phyloP scores from a whole-genome alignment of 2,113 vertebrate genomes.

The Lichenostomus cassidix region DNA sequence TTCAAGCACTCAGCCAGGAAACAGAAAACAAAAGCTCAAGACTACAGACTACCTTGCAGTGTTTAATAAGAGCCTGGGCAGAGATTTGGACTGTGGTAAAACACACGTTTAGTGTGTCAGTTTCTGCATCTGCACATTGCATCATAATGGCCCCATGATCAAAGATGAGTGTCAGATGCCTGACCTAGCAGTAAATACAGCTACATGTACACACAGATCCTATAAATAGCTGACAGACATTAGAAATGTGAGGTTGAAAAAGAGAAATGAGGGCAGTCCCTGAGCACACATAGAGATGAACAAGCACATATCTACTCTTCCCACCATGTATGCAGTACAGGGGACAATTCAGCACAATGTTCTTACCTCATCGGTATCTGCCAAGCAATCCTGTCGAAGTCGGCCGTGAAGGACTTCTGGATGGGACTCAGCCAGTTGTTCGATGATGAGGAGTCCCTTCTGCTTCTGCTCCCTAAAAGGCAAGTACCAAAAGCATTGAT shows the following conservation, averaged over 20 bases:
- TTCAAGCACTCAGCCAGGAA: neutral
- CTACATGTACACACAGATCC: neutral
- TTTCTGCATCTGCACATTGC: neutral
- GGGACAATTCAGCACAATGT: neutral
- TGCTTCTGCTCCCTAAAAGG: conserved; percentile 69
- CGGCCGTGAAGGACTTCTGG: conserved; percentile 51
- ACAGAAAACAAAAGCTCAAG: neutral
- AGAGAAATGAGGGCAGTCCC: neutral
- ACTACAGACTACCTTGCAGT: neutral
- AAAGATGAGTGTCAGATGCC: neutral
- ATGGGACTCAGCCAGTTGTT: conserved; percentile 64
- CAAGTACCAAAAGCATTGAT: neutral
- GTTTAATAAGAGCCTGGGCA: neutral
- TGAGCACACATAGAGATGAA: neutral
- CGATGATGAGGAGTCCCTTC: conserved; percentile 65
- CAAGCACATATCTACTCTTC: neutral
- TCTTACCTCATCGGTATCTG: conserved; percentile 72
- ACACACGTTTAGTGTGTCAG: neutral
- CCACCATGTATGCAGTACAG: rapidly evolving
- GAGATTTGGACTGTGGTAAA: neutral
- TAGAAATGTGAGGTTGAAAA: neutral
- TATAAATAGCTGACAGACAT: neutral
- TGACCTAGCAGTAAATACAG: neutral
- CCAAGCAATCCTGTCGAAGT: conserved; percentile 63
- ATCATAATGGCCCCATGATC: neutral